Percentiles rank a stretch among this genome's conserved stretches.
Conservation (phyloP, 2,888 invertebrate species). For the Ophioninae sp. region DNA sequence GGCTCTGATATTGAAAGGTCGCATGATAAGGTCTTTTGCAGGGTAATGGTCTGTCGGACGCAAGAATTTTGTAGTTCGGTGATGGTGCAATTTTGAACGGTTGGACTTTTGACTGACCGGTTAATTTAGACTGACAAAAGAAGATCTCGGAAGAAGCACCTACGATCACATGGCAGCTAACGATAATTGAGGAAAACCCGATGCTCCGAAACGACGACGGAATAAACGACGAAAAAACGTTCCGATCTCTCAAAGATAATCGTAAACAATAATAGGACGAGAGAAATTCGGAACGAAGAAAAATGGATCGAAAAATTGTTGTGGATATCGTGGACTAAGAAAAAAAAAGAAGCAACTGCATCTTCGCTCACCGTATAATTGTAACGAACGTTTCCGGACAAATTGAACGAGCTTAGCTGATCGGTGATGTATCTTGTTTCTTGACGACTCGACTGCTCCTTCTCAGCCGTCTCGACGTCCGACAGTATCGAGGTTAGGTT, state of each 20-base stretch:
- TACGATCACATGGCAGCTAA: neutral
- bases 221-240: neutral
- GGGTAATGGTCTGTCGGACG: neutral
- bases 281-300: neutral
- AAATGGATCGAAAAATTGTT: neutral
- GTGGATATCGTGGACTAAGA: neutral
- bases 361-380: constrained; percentile 68
- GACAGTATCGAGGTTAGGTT: constrained; percentile 76
- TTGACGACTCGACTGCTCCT: constrained; percentile 74
- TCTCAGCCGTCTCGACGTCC: constrained; percentile 69
- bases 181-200: neutral
- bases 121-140: constrained; percentile 28
- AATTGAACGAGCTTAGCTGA: constrained; percentile 72
- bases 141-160: constrained; percentile 19
- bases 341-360: constrained; percentile 15
- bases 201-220: neutral
- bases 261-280: neutral
- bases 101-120: constrained; percentile 7
- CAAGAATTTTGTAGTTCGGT: neutral
- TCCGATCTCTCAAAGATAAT: neutral
- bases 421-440: constrained; percentile 72
- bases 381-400: constrained; percentile 68
- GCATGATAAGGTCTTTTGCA: constrained; percentile 17
- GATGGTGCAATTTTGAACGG: constrained; percentile 2
- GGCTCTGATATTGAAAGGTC: constrained; percentile 1